A percentile compares a stretch with the other conserved stretches of the same genome.
These are phyloP conservation scores for Anarsia innoxiella DNA, from an alignment of 2,888 invertebrate genomes.

Conservation along the genomic window DNA sequence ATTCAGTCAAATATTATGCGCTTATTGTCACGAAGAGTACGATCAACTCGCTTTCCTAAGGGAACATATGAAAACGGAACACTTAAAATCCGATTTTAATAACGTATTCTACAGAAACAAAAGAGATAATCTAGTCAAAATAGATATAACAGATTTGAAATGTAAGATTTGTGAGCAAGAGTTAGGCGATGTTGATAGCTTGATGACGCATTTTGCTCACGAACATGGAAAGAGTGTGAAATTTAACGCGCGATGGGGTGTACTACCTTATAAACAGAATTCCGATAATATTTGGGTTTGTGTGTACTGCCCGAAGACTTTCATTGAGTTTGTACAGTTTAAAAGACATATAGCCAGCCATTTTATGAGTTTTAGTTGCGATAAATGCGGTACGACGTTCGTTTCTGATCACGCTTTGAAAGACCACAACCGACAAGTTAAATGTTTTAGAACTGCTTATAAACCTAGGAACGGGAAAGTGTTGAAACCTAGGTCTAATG, in stretches of 20 bases:
- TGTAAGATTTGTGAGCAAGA: constrained; percentile 53
- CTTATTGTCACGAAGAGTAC: constrained; percentile 57
- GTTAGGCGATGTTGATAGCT: constrained; percentile 45
- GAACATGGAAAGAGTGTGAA: constrained; percentile 56
- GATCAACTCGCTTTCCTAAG: constrained; percentile 44
- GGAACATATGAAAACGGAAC: constrained; percentile 51
- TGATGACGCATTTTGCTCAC: constrained; percentile 53
- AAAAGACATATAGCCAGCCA: constrained; percentile 59
- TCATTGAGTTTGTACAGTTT: constrained; percentile 45
- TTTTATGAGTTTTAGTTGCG: constrained; percentile 60
- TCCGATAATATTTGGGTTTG: constrained; percentile 45
- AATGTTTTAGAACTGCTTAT: constrained; percentile 56
- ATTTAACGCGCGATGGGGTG: constrained; percentile 56
- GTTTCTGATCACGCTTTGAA: constrained; percentile 56
- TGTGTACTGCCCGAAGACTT: constrained; percentile 51
- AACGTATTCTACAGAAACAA: constrained; percentile 62
- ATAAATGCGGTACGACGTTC: constrained; percentile 61
- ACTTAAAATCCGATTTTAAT: constrained; percentile 48
- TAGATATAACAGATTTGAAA: constrained; percentile 59
- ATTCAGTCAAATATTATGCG: constrained; percentile 60
- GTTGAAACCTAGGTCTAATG: constrained; percentile 52
- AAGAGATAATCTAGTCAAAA: constrained; percentile 57
- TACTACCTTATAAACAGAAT: constrained; percentile 56
- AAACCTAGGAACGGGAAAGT: constrained; percentile 57
- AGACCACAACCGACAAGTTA: constrained; percentile 59